Evolutionary conservation across 2,113 vertebrate genomes (phyloP), one percentile per base, ranked within the genome.

Genomic region (Anolis sagrei): DNA sequence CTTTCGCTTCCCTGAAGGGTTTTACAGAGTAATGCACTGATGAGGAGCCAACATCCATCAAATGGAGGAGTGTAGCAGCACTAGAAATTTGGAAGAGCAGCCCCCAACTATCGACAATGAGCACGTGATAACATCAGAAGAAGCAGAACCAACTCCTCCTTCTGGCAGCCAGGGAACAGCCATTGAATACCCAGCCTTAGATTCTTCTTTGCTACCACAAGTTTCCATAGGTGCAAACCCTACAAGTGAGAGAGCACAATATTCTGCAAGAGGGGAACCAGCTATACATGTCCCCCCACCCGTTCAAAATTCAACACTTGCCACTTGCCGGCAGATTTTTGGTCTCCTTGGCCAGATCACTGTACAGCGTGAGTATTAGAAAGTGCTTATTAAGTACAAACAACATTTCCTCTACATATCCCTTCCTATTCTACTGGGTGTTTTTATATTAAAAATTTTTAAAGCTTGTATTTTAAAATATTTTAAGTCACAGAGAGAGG

Each of bases 201-300:
- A 75, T 75, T 19, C 84, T 66, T 9, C 78, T n/a, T 81, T 66
- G 39, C 78, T 81, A 51, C 69, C 84, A 58, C 78, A 75, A 23
- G 58, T 74, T 51, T 39, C 84, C 39, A 51, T 48, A 66, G 32
- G 84, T 16, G 39, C 75, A 10, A 75, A 75, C 66, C 9, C 58
- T 75, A 51, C 14, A 11, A 39, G 29, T 13, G 78, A 75, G n/a
- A 34, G 29, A 36, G 70, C 61, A 34, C 66, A 29, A 61, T 85
- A 54, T 34, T 85, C 83, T 79, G 83, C 83, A 44, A 86, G 78
- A 81, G 84, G 84, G 49, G 84, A 86, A 29, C 84, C 84, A 29
- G 78, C 84, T 51, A 86, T 86, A 66, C 78, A 75, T 4, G 36
- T 75, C 66, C 36, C 84, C 44, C 78, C 39, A 75, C 58, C 58